phyloP scores from a whole-genome alignment of 30 jellyfish, hydroid and myxozoan species.

The Hydractinia symbiolongicarpus region DNA sequence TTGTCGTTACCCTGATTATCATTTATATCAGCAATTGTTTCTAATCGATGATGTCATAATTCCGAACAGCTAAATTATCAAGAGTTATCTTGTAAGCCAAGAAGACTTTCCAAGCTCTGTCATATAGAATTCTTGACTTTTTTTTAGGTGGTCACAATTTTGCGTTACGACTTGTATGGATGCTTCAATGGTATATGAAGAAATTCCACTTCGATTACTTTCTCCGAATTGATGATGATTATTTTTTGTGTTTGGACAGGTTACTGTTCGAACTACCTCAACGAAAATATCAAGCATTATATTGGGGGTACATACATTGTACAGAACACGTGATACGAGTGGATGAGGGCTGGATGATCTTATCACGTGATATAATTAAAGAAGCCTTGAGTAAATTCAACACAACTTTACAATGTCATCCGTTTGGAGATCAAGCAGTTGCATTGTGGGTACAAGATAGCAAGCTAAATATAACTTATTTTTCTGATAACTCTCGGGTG shows the following conservation, averaged over 20 bases:
- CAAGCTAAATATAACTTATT: constrained; percentile 49
- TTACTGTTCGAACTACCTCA: constrained; percentile 66
- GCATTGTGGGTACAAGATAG: constrained; percentile 79
- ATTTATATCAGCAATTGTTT: no score
- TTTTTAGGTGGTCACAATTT: constrained; percentile 71
- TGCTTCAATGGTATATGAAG: constrained; percentile 58
- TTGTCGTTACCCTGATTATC: not conserved
- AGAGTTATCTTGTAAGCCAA: no score
- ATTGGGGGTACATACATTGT: constrained; percentile 94
- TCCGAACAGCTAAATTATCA: no score
- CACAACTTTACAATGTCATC: constrained; percentile 77
- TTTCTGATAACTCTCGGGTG: constrained; percentile 74
- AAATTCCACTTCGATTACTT: constrained; percentile 57
- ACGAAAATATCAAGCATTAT: constrained; percentile 54
- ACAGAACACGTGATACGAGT: constrained; percentile 60
- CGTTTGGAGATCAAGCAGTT: constrained; percentile 92
- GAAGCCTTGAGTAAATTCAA: constrained; percentile 61
- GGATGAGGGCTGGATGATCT: constrained; percentile 92
- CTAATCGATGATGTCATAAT: not conserved
- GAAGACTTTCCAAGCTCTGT: no score
- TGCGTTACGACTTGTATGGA: constrained; percentile 83
- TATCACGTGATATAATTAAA: constrained; percentile 54
- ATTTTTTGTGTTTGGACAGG: constrained; percentile 74
- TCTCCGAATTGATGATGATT: constrained; percentile 85
- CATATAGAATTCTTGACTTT: not conserved